phyloP scores from a whole-genome alignment of 2,113 vertebrate genomes.

The Saguinus imperator region DNA sequence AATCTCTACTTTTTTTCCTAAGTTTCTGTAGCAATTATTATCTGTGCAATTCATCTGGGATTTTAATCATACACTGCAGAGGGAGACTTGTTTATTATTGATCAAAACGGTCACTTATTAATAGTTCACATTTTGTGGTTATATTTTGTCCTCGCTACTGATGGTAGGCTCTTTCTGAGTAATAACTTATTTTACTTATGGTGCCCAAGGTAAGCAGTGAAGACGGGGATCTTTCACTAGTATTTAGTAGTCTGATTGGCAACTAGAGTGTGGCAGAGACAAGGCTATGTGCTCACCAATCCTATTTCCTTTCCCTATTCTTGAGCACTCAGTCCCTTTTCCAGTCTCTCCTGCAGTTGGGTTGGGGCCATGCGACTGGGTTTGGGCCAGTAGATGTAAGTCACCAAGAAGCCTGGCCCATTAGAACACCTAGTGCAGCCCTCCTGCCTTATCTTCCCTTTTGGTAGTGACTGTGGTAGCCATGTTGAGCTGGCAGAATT shows the following conservation, averaged over 20 bases:
- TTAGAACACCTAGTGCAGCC: background rate
- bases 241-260: constrained; percentile 2
- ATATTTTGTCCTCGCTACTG: background rate
- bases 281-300: background rate
- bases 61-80: background rate
- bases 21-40: background rate
- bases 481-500: background rate
- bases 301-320: background rate
- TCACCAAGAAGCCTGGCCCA: background rate
- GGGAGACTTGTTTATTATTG: background rate
- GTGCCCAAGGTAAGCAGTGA: background rate
- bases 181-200: constrained; percentile 22
- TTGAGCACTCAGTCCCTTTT: background rate
- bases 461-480: background rate
- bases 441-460: background rate
- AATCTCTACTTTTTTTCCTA: background rate
- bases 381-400: background rate
- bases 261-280: background rate
- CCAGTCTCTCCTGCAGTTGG: background rate
- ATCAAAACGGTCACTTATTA: background rate
- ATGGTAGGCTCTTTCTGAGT: background rate
- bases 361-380: background rate
- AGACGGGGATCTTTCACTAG: background rate
- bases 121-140: background rate
- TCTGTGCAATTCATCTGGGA: constrained; percentile 1